Conservation (phyloP, 1,140 invertebrate species). For the Caerostris darwini region DNA sequence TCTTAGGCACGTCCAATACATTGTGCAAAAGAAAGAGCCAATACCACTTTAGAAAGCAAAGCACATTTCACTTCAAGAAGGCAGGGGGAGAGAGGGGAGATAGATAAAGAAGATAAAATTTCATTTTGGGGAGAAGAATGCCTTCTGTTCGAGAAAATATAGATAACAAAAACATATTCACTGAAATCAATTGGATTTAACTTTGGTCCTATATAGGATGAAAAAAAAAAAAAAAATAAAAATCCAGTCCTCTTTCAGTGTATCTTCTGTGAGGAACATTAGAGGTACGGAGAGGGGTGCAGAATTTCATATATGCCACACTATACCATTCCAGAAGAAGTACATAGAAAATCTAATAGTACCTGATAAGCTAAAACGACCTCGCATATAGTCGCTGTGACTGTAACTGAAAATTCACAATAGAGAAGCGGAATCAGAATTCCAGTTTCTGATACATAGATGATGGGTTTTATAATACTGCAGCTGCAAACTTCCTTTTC, state of each 20-base stretch:
- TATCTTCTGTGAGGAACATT: constrained; percentile 1
- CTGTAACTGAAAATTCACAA: constrained; percentile 58
- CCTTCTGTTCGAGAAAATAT: constrained; percentile 58
- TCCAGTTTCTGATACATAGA: constrained; percentile 60
- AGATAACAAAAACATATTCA: constrained; percentile 76
- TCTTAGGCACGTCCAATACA: constrained; percentile 56
- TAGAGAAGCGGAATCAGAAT: constrained; percentile 17
- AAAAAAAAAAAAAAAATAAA: background rate
- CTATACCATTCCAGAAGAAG: constrained; percentile 43
- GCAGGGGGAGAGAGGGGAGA: background rate
- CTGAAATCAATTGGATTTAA: constrained; percentile 76
- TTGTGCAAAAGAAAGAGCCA: constrained; percentile 47
- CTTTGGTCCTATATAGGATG: constrained; percentile 13
- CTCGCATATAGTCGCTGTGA: constrained; percentile 22
- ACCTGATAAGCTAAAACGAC: constrained; percentile 62
- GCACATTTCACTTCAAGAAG: constrained; percentile 65
- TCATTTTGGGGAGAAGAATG: constrained; percentile 59
- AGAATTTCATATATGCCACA: background rate
- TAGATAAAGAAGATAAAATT: constrained; percentile 43
- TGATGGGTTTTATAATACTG: constrained; percentile 68
- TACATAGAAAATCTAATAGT: constrained; percentile 65
- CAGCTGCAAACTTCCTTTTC: constrained; percentile 46
- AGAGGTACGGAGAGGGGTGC: background rate
- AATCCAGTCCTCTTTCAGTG: background rate
- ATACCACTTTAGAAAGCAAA: constrained; percentile 75